Evolutionary conservation across 1,140 invertebrate genomes (phyloP).

Genomic region (Papilio polyxenes): DNA sequence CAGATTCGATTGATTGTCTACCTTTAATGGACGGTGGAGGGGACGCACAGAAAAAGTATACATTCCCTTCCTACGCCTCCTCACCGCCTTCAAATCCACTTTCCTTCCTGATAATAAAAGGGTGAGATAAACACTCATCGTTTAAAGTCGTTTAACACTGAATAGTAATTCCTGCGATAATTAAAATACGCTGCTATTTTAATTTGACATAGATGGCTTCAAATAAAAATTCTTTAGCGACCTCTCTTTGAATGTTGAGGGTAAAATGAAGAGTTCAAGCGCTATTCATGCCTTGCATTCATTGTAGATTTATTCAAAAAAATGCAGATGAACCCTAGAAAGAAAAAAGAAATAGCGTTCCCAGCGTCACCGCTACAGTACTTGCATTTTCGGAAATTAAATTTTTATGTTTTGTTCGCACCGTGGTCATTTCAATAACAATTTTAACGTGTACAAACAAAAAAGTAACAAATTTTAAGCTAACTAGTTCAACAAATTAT

Average conservation of each 20-base stretch:
- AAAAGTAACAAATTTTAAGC: not conserved
- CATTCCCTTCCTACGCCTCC: too few species aligned
- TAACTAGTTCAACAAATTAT: not conserved
- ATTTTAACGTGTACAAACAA: not conserved
- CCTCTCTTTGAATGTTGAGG: conserved; percentile 6
- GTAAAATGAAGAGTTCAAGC: conserved; percentile 20
- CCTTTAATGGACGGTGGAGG: too few species aligned
- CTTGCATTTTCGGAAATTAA: not conserved
- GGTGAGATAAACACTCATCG: too few species aligned
- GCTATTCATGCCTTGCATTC: conserved; percentile 22
- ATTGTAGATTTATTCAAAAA: conserved; percentile 26
- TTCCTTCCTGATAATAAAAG: too few species aligned
- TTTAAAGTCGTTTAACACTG: not conserved
- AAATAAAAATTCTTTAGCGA: conserved; percentile 22
- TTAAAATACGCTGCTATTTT: conserved; percentile 8
- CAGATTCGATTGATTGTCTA: too few species aligned
- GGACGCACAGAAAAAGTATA: too few species aligned
- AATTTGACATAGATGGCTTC: conserved; percentile 6
- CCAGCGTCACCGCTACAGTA: not conserved
- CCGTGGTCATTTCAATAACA: not conserved
- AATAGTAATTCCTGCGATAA: not conserved
- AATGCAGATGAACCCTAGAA: conserved; percentile 17
- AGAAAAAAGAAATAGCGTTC: not conserved
- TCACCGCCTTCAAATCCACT: too few species aligned
- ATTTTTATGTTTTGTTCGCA: not conserved